Evolutionary conservation across 2,113 vertebrate genomes (phyloP).

Genomic region (Pimephales promelas): DNA sequence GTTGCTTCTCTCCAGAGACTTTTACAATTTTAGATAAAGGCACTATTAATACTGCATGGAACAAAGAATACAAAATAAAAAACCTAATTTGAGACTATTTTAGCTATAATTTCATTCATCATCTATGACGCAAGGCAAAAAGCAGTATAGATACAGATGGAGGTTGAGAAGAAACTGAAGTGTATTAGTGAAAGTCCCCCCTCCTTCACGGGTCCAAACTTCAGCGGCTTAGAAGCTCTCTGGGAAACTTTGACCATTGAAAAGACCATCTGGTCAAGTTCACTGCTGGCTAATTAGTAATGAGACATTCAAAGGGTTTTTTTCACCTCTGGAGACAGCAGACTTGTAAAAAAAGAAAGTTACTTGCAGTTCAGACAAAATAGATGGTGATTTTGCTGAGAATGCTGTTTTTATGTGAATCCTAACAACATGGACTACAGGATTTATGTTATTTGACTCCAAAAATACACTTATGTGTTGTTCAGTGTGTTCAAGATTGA

Average conservation of each 20-base stretch:
- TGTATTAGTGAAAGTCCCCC: constrained; percentile 44
- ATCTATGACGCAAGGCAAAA: neutral
- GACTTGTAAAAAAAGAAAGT: constrained; percentile 37
- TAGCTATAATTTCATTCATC: neutral
- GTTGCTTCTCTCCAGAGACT: neutral
- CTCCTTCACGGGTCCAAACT: constrained; percentile 13
- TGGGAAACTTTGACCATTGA: constrained; percentile 41
- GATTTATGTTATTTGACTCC: neutral
- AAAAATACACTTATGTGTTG: neutral
- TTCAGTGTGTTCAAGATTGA: neutral
- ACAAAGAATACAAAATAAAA: neutral
- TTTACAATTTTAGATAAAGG: neutral
- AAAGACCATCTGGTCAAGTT: constrained; percentile 56
- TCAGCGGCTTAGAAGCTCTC: constrained; percentile 43
- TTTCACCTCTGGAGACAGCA: constrained; percentile 49
- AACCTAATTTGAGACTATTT: neutral
- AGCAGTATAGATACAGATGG: neutral
- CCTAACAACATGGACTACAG: neutral
- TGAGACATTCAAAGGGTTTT: constrained; percentile 51
- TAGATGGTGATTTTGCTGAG: too few relatives aligned
- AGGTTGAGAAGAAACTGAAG: neutral
- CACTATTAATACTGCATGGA: neutral
- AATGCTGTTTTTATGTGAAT: neutral
- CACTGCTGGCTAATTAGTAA: constrained; percentile 61
- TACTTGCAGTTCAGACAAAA: constrained; percentile 17